phyloP scores from a whole-genome alignment of 2,888 invertebrate genomes.

The Pammene aurita region DNA sequence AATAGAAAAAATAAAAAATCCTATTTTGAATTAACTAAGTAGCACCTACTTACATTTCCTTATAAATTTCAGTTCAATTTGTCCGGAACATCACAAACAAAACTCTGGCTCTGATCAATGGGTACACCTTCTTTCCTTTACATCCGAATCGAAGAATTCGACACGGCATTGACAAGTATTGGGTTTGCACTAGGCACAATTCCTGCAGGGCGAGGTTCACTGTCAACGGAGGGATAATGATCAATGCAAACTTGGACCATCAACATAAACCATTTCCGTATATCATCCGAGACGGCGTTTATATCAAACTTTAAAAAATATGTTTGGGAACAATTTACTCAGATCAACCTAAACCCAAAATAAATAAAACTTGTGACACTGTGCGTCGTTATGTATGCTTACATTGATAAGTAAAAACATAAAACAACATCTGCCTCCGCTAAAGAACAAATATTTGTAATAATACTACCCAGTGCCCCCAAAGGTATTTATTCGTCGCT shows the following conservation, averaged over 20 bases:
- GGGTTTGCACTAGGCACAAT: constrained; percentile 17
- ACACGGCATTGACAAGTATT: not conserved
- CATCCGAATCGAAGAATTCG: no score
- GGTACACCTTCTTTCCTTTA: constrained; percentile 37
- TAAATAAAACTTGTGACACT: no score
- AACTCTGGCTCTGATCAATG: constrained; percentile 32
- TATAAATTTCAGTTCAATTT: constrained; percentile 13
- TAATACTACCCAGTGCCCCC: no score
- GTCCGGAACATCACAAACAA: constrained; percentile 27
- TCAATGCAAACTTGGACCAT: not conserved
- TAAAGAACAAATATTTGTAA: no score
- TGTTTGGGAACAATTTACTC: no score
- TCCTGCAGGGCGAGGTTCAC: constrained; percentile 2
- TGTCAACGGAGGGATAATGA: not conserved
- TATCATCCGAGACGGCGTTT: constrained; percentile 1
- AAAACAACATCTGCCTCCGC: no score
- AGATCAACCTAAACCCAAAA: no score
- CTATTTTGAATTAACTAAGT: no score
- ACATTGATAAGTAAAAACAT: no score
- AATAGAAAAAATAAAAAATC: no score
- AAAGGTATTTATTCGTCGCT: no score
- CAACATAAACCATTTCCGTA: not conserved
- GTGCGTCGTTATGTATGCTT: no score
- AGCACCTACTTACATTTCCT: not conserved
- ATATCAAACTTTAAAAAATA: not conserved